Conservation (phyloP, 2,888 invertebrate genomes). For the Melangyna quadrimaculata region DNA sequence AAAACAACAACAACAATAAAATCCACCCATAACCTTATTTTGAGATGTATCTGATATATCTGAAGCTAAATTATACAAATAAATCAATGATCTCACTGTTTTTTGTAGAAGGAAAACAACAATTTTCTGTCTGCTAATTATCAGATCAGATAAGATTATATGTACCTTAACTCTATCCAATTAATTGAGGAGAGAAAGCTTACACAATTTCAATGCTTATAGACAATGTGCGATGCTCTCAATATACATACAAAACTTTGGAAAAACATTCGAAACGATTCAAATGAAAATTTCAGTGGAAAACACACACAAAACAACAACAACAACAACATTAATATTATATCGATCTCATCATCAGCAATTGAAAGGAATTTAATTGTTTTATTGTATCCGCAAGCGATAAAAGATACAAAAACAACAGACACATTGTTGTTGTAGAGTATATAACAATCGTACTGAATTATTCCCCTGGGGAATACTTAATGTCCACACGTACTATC, state of each 20-base stretch:
- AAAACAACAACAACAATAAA: background rate
- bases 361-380: slow-evolving; percentile 49
- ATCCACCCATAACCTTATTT: background rate
- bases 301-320: background rate
- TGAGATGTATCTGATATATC: background rate
- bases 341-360: slow-evolving; percentile 46
- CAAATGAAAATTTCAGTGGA: background rate
- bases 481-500: slow-evolving; percentile 20
- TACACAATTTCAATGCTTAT: background rate
- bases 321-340: no score
- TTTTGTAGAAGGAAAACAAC: background rate
- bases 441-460: slow-evolving; percentile 21
- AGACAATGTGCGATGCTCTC: background rate
- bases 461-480: slow-evolving; percentile 24
- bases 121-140: slow-evolving; percentile 58
- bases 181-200: background rate
- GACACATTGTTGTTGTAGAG: background rate
- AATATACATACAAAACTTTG: background rate
- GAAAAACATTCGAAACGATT: background rate
- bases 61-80: slow-evolving; percentile 24
- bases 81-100: slow-evolving; percentile 64
- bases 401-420: slow-evolving; percentile 24
- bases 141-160: slow-evolving; percentile 59
- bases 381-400: slow-evolving; percentile 14
- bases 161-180: background rate